These are phyloP conservation scores for Agelaius tricolor DNA, from an alignment of 2,113 vertebrate genomes.

Conservation along the genomic window DNA sequence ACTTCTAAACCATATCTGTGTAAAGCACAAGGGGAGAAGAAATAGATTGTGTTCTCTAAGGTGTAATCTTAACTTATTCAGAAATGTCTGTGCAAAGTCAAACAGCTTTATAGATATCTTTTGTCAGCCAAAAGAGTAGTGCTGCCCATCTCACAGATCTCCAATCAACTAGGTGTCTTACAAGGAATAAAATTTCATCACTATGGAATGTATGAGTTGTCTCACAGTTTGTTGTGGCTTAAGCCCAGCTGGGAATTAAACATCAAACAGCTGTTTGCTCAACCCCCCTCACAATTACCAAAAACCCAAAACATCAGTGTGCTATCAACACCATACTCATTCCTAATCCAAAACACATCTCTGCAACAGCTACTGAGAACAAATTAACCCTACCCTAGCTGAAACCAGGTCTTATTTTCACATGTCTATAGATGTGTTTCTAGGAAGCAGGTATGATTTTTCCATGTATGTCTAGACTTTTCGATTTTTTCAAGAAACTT, in stretches of 20 bases:
- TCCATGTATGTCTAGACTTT: background rate
- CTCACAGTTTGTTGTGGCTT: rapidly evolving
- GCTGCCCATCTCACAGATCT: background rate
- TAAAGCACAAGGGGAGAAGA: background rate
- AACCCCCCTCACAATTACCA: background rate
- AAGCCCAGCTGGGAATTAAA: background rate
- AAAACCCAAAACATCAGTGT: background rate
- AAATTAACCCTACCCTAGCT: background rate
- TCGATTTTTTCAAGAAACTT: background rate
- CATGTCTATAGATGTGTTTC: background rate
- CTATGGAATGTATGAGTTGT: background rate
- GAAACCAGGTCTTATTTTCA: background rate
- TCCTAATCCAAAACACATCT: background rate
- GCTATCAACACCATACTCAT: background rate
- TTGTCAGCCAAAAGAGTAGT: background rate
- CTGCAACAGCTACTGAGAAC: background rate
- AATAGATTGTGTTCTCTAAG: background rate
- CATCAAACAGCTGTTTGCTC: background rate
- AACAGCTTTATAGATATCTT: background rate
- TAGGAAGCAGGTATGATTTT: background rate
- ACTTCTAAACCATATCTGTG: background rate
- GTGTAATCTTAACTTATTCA: background rate
- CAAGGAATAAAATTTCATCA: background rate
- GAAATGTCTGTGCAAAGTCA: background rate
- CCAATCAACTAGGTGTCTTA: background rate